Percentiles rank a stretch among this genome's conserved stretches.
Evolutionary conservation across 2,113 vertebrate species (phyloP).

Genomic region (Osmerus mordax): DNA sequence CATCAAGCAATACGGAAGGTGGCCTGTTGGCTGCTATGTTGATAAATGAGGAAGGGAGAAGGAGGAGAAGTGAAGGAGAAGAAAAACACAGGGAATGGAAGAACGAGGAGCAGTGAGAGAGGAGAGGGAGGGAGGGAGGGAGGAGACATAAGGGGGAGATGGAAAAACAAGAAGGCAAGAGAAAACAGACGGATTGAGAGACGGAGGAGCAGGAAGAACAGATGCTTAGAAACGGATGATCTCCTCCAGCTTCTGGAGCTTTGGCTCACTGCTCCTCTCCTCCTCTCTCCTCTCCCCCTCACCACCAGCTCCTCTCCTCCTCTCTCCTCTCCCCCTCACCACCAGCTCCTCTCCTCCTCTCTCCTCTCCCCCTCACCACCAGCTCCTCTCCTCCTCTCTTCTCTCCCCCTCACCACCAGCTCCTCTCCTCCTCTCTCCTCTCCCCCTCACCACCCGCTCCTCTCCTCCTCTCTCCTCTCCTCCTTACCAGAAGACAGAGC

Average conservation of each 20-base stretch:
- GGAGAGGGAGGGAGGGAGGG: not conserved
- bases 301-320: too few relatives aligned
- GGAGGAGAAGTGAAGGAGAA: not conserved
- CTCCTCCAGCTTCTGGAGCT: constrained; percentile 41
- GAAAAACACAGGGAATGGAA: not conserved
- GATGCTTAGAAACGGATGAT: constrained; percentile 48
- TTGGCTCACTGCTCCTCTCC: constrained; percentile 37
- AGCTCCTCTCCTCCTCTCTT: too few relatives aligned
- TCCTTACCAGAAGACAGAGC: too few relatives aligned
- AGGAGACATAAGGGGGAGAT: not conserved
- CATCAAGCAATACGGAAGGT: constrained; percentile 14
- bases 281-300: not conserved
- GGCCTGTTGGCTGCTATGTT: constrained; percentile 2
- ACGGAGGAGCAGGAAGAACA: constrained; percentile 32
- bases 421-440: too few relatives aligned
- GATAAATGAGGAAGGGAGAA: not conserved
- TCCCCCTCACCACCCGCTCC: too few relatives aligned
- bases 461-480: too few relatives aligned
- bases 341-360: too few relatives aligned
- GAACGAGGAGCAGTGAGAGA: not conserved
- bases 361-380: too few relatives aligned
- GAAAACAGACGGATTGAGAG: constrained; percentile 37
- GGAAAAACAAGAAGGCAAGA: constrained; percentile 11
- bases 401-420: too few relatives aligned
- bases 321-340: too few relatives aligned